Percentiles rank a stretch among this genome's conserved stretches.
Conservation (phyloP, 2,113 vertebrate genomes). For the Porphyrio hochstetteri region DNA sequence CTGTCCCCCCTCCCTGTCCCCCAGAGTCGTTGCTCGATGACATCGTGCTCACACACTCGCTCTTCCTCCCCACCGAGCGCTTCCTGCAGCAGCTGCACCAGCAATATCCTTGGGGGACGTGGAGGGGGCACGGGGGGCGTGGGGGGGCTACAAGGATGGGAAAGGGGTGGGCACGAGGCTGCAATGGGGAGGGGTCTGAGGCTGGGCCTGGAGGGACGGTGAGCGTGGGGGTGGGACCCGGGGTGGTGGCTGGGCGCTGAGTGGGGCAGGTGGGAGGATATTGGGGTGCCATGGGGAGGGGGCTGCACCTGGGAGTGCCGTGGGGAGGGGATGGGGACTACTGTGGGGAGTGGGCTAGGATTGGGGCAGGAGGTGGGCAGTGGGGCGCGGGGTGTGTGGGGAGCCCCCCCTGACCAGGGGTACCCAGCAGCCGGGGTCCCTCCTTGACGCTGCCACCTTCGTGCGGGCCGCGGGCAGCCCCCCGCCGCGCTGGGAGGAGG, state of each 20-base stretch:
- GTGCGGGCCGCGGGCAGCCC: conserved; percentile 62
- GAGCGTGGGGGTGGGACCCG: too few species aligned
- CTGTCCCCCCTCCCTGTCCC: neutral
- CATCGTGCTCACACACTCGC: conserved; percentile 94
- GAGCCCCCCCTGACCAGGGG: too few species aligned
- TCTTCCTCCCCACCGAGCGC: conserved; percentile 92
- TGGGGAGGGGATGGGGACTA: neutral
- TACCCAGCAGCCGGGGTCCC: neutral
- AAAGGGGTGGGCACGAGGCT: neutral
- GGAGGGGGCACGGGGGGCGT: neutral
- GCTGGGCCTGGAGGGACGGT: neutral
- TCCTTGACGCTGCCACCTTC: conserved; percentile 76
- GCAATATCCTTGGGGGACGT: conserved; percentile 87
- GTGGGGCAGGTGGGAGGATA: neutral
- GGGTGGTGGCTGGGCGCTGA: neutral
- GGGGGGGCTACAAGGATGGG: neutral
- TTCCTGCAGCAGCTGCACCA: conserved; percentile 93
- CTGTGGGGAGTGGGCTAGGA: too few species aligned
- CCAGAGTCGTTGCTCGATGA: conserved; percentile 91
- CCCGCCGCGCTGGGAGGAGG: conserved; percentile 62
- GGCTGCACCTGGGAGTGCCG: rapidly evolving
- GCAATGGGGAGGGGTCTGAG: neutral
- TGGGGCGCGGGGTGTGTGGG: neutral
- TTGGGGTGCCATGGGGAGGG: neutral
- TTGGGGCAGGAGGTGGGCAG: neutral